Conservation (phyloP, 2,797 vertebrate species). For the Lerista edwardsae region DNA sequence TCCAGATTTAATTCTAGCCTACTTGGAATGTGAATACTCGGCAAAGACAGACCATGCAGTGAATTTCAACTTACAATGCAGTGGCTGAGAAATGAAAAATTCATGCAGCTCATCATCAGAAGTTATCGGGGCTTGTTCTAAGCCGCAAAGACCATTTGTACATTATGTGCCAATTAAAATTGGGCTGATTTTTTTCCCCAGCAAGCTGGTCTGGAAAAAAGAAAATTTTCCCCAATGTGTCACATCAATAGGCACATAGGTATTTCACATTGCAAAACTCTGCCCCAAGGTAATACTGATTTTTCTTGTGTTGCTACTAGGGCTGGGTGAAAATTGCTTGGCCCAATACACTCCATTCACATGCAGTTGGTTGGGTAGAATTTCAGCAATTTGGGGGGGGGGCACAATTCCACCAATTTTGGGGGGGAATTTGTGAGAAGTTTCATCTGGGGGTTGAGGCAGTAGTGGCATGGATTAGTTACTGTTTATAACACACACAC, state of each 20-base stretch:
- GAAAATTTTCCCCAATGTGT: too few relatives aligned
- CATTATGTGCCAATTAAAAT: background rate
- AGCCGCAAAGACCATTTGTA: background rate
- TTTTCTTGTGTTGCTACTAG: background rate
- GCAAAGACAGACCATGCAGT: slow-evolving; percentile 44
- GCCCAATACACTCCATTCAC: too few relatives aligned
- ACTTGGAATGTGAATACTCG: slow-evolving; percentile 18
- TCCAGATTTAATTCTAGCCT: slow-evolving; percentile 36
- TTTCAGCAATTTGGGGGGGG: too few relatives aligned
- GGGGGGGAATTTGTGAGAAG: too few relatives aligned
- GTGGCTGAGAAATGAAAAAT: background rate
- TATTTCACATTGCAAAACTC: background rate
- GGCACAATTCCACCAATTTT: too few relatives aligned
- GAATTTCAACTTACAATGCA: background rate
- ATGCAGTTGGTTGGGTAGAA: too few relatives aligned
- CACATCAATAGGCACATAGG: background rate
- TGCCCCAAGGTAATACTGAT: background rate
- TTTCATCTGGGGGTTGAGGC: too few relatives aligned
- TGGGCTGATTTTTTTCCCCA: background rate
- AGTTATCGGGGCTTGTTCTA: background rate
- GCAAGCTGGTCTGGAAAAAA: background rate
- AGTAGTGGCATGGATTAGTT: too few relatives aligned
- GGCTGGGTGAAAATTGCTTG: too few relatives aligned
- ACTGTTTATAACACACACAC: too few relatives aligned
- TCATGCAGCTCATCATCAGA: background rate